Percentiles rank a stretch among this genome's conserved stretches.
These are phyloP conservation scores for Laticauda laticaudata DNA, from an alignment of 2,113 vertebrate species.

Conservation along the genomic window DNA sequence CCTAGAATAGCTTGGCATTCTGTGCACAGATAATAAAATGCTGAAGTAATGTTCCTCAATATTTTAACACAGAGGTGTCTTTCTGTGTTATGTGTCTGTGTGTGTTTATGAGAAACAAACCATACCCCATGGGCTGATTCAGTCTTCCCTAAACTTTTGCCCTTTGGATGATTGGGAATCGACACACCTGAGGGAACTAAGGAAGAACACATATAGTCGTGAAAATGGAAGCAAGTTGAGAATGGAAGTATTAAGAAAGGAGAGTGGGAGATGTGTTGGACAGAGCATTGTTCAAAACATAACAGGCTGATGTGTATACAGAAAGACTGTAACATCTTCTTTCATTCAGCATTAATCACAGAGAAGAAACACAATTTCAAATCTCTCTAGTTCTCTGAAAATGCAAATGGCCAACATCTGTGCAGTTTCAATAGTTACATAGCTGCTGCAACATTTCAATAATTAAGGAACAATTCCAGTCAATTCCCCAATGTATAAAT, in stretches of 20 bases:
- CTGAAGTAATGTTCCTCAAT: not conserved
- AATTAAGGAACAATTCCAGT: constrained; percentile 9
- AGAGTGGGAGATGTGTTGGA: not conserved
- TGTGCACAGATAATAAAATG: not conserved
- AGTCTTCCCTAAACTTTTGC: not conserved
- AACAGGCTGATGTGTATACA: not conserved
- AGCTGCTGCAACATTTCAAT: constrained; percentile 8
- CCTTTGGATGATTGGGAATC: not conserved
- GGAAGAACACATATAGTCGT: not conserved
- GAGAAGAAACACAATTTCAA: not conserved
- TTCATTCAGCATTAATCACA: not conserved
- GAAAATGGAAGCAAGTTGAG: not conserved
- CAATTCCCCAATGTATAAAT: constrained; percentile 29
- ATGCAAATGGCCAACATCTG: constrained; percentile 1
- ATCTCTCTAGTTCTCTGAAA: constrained; percentile 8
- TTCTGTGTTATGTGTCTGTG: not conserved
- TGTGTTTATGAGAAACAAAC: not conserved
- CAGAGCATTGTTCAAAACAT: not conserved
- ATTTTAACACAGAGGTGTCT: not conserved
- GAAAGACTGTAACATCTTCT: not conserved
- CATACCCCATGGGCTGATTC: not conserved
- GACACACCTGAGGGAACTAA: not conserved
- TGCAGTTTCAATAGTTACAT: not conserved
- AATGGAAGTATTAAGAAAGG: not conserved
- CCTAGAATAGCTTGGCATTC: not conserved